These are phyloP conservation scores for Epirrhoe tristata DNA, from an alignment of 2,888 invertebrate species.

Conservation along the genomic window DNA sequence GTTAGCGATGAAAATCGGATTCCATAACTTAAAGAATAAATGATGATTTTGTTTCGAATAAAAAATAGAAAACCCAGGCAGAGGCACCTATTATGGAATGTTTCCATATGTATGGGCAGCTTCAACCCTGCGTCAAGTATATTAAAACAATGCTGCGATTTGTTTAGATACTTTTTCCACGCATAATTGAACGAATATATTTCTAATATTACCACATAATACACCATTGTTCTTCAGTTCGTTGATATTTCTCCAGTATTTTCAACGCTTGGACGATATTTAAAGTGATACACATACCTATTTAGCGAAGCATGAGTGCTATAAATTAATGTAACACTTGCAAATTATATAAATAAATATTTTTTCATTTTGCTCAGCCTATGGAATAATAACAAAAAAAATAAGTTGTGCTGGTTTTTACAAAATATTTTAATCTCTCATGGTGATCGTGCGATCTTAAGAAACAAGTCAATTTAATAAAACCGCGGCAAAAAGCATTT, in stretches of 20 bases:
- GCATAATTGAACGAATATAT: conserved; percentile 82
- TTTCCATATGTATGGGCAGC: conserved; percentile 58
- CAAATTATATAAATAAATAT: conserved; percentile 65
- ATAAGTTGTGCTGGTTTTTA: too few relatives aligned
- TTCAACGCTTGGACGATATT: conserved; percentile 74
- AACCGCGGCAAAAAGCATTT: too few relatives aligned
- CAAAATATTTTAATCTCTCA: too few relatives aligned
- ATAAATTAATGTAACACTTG: conserved; percentile 67
- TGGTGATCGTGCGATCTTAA: too few relatives aligned
- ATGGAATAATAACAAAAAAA: too few relatives aligned
- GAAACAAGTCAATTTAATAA: too few relatives aligned
- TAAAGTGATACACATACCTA: conserved; percentile 76
- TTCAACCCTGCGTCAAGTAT: conserved; percentile 68
- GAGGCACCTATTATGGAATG: conserved; percentile 48
- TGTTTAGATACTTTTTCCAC: conserved; percentile 83
- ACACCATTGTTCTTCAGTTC: conserved; percentile 82
- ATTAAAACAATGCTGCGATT: conserved; percentile 78
- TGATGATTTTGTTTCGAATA: conserved; percentile 43
- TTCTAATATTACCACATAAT: conserved; percentile 85
- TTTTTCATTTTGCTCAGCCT: too few relatives aligned
- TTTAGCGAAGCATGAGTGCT: conserved; percentile 72
- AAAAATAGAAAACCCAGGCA: conserved; percentile 48
- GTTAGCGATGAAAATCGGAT: conserved; percentile 33
- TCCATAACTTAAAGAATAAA: conserved; percentile 40
- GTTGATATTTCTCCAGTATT: conserved; percentile 80